A percentile compares a stretch with the other conserved stretches of the same genome.
Conservation (phyloP, 2,888 invertebrate genomes). For the Caenorhabditis becei region DNA sequence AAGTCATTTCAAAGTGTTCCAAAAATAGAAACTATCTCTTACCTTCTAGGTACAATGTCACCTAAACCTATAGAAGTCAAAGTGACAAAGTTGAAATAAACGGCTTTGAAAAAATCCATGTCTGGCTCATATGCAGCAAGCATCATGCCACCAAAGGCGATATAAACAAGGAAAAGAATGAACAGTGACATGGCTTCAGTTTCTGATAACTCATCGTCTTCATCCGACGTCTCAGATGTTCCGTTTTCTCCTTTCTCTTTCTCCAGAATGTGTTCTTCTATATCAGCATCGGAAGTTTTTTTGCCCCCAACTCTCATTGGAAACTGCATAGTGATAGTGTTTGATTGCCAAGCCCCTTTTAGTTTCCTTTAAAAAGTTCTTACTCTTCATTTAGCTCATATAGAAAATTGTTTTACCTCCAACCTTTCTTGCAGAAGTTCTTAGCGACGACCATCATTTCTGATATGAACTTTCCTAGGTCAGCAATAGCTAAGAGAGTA, state of each 20-base stretch:
- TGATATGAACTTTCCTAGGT: constrained; percentile 80
- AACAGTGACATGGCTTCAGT: constrained; percentile 72
- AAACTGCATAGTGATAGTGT: constrained; percentile 28
- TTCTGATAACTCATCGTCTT: constrained; percentile 61
- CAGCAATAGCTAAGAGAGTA: constrained; percentile 80
- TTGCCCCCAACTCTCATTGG: constrained; percentile 27
- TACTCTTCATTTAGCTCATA: not conserved
- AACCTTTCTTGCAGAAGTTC: constrained; percentile 50
- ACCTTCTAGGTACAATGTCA: constrained; percentile 77
- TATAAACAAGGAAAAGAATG: constrained; percentile 75
- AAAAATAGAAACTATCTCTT: not conserved
- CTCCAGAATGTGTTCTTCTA: constrained; percentile 65
- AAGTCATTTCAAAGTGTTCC: not conserved
- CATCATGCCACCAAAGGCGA: constrained; percentile 69
- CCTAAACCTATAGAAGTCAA: constrained; percentile 79
- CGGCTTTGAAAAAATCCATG: constrained; percentile 79
- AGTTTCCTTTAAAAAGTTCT: constrained; percentile 32
- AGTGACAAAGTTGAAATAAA: constrained; percentile 80
- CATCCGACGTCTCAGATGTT: constrained; percentile 41
- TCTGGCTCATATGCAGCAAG: constrained; percentile 78
- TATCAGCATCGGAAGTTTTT: constrained; percentile 46
- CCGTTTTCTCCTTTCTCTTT: constrained; percentile 64
- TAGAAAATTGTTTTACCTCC: constrained; percentile 53
- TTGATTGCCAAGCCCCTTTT: constrained; percentile 43
- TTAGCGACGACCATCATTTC: constrained; percentile 73